Evolutionary conservation across 2,888 invertebrate genomes (phyloP), one percentile per base, ranked within the genome.

Genomic region (Acanthosepion lycidas): DNA sequence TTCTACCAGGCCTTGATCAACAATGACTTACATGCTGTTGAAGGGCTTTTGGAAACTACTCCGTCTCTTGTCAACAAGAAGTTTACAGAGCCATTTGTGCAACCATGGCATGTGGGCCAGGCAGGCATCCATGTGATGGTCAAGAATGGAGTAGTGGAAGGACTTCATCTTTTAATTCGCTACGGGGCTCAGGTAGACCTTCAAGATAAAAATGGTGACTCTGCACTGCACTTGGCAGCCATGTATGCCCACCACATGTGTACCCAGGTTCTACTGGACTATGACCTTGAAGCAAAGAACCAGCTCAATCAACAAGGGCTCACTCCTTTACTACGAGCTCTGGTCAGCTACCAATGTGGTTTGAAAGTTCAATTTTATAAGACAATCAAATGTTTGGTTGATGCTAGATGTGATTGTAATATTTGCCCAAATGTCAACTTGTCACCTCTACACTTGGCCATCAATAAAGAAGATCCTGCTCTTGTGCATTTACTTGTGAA

Each of bases 381-480:
- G 94, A 96, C 96, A 28, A 96, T 96, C 26, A 95, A 96, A 49
- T 94, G 95, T 12, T 94, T 96, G 28, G 94, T 96, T 15, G 95
- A 95, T n/a, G 95, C 95, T 78, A 96, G 96, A 9, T 96, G 96
- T 95, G 95, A 96, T 95, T 96, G 96, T 0, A 96, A 96, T 94
- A 95, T 96, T 28, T 95, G 96, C 78, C 96, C 96, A 6, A 95
- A 95, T 53, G 59, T 94, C 48, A 95, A 95, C 91, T 95, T 96
- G 51, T 96, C 97, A 26, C 96, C 97, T 6, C 95, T 97, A 26
- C 97, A 97, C 95, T 95, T 97, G 18, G 97, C 97, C 33, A 96
- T 96, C 9, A 96, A 96, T n/a, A 96, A 97, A 95, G 96, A 96
- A 23, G 96, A 96, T 91, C 95, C 95, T 4, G 94, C 95, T 15